Evolutionary conservation across 1,140 invertebrate species (phyloP).

Genomic region (Trachelipus rathkii): DNA sequence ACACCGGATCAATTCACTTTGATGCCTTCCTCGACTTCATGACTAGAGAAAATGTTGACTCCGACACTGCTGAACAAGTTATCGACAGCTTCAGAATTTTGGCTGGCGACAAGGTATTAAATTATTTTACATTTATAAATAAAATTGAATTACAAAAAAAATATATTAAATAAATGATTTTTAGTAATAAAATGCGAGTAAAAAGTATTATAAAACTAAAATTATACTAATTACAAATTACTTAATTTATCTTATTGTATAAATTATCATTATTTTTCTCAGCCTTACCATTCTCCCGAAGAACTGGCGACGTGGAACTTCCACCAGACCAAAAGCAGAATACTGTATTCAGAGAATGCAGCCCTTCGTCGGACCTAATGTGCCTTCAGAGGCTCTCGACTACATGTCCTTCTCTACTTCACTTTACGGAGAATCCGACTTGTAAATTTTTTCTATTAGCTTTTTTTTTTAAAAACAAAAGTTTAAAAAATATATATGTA

Average conservation of each 20-base stretch:
- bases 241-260: too few species aligned
- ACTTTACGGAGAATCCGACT: slow-evolving; percentile 95
- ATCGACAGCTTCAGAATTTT: slow-evolving; percentile 99
- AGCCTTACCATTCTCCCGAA: slow-evolving; percentile 97
- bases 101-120: slow-evolving; percentile 90
- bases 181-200: too few species aligned
- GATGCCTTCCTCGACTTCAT: slow-evolving; percentile 99
- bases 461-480: not conserved
- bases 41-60: slow-evolving; percentile 97
- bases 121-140: not conserved
- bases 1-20: slow-evolving; percentile 92
- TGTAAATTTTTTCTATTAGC: slow-evolving; percentile 57
- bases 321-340: slow-evolving; percentile 98
- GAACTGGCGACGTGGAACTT: slow-evolving; percentile 92
- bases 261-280: slow-evolving; percentile 46
- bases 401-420: slow-evolving; percentile 99
- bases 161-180: not conserved
- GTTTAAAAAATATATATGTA: too few species aligned
- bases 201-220: too few species aligned
- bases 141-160: not conserved
- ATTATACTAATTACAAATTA: too few species aligned
- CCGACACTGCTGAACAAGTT: slow-evolving; percentile 66
- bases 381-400: slow-evolving; percentile 84
- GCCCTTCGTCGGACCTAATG: slow-evolving; percentile 80
- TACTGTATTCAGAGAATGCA: slow-evolving; percentile 99